phyloP scores from a whole-genome alignment of 2,888 invertebrate genomes.

The Cephus nigrinus region DNA sequence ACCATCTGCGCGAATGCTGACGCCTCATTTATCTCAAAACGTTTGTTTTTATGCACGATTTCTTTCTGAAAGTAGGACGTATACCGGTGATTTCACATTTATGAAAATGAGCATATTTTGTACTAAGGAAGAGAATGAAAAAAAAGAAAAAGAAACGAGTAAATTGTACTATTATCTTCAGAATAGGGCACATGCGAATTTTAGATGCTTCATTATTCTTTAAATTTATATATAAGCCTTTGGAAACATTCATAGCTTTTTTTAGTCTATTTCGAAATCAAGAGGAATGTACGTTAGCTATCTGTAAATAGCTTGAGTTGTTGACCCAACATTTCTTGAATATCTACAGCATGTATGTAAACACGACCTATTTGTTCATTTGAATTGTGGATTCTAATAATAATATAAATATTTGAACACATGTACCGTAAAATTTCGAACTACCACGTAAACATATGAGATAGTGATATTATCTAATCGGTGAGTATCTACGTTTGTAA shows the following conservation, averaged over 20 bases:
- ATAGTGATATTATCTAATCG: not conserved
- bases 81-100: not conserved
- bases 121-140: not conserved
- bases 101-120: not conserved
- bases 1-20: not conserved
- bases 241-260: not conserved
- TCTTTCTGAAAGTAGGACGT: not conserved
- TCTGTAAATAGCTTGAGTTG: not conserved
- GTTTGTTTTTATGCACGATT: not conserved
- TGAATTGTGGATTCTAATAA: not conserved
- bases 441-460: not conserved
- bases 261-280: not conserved
- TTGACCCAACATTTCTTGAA: not conserved
- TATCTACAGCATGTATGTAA: not conserved
- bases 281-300: not conserved
- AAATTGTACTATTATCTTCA: not conserved
- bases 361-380: not conserved
- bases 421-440: not conserved
- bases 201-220: not conserved
- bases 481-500: not conserved
- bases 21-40: not conserved
- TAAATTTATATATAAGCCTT: not conserved
- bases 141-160: not conserved
- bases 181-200: not conserved
- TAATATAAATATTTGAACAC: not conserved